These are phyloP conservation scores for Crocuta crocuta DNA, from an alignment of 2,113 vertebrate genomes.

Conservation along the genomic window DNA sequence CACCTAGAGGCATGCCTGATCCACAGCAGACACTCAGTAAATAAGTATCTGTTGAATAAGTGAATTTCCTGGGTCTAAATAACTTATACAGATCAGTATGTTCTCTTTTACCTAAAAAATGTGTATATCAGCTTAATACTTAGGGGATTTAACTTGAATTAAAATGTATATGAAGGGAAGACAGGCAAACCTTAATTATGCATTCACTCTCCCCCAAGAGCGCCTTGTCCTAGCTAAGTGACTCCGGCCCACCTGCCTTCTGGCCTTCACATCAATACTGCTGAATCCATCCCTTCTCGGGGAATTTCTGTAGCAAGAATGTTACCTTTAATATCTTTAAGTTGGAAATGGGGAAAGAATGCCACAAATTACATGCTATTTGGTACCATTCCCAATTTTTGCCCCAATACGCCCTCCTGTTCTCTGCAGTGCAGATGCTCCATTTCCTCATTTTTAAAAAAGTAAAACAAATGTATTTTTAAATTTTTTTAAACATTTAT, in stretches of 20 bases:
- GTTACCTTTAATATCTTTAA: neutral
- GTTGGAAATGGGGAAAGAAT: neutral
- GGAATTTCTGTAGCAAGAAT: neutral
- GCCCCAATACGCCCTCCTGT: neutral
- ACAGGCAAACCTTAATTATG: neutral
- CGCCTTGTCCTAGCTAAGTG: neutral
- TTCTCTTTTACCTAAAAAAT: neutral
- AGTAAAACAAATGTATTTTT: too few species aligned
- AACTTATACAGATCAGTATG: neutral
- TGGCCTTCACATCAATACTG: neutral
- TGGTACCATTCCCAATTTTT: neutral
- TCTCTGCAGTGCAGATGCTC: neutral
- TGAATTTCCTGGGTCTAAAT: neutral
- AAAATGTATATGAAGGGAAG: neutral
- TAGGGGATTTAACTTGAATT: neutral
- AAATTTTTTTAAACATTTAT: too few species aligned
- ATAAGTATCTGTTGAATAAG: neutral
- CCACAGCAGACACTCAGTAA: neutral
- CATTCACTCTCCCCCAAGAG: too few species aligned
- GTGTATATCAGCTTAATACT: neutral
- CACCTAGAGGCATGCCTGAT: neutral
- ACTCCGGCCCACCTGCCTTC: too few species aligned
- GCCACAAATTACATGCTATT: neutral
- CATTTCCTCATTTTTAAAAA: neutral
- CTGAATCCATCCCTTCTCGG: neutral